Evolutionary conservation across 2,888 invertebrate genomes (phyloP).

Genomic region (Lathronympha strigana): DNA sequence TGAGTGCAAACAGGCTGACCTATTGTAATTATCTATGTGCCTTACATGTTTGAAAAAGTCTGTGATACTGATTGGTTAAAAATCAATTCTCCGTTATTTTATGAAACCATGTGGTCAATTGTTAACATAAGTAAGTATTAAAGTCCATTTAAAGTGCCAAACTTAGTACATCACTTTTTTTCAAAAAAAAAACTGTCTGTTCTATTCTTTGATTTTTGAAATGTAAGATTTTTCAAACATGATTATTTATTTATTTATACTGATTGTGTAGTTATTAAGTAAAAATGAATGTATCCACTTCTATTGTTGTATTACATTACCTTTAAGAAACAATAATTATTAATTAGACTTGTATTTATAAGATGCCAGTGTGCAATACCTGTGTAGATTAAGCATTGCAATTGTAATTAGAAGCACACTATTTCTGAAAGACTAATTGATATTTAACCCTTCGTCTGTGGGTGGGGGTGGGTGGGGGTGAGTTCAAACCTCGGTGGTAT

Average conservation of each 20-base stretch:
- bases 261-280: slow-evolving; percentile 1
- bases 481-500: too few species aligned
- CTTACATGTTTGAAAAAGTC: slow-evolving; percentile 64
- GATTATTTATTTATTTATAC: slow-evolving; percentile 15
- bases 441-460: too few species aligned
- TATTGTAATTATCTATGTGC: slow-evolving; percentile 55
- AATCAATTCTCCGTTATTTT: slow-evolving; percentile 21
- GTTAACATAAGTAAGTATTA: background rate
- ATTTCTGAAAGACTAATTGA: slow-evolving; percentile 28
- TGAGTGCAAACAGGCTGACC: slow-evolving; percentile 21
- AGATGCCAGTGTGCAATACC: slow-evolving; percentile 40
- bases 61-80: slow-evolving; percentile 59
- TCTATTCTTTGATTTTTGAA: background rate
- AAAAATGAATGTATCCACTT: slow-evolving; percentile 18
- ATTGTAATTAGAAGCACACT: slow-evolving; percentile 27
- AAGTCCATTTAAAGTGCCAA: slow-evolving; percentile 37
- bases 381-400: slow-evolving; percentile 25
- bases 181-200: background rate
- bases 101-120: slow-evolving; percentile 16
- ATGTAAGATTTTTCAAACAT: slow-evolving; percentile 25
- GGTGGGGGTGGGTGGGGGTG: too few species aligned
- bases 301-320: slow-evolving; percentile 10
- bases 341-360: slow-evolving; percentile 33
- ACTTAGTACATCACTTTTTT: slow-evolving; percentile 9
- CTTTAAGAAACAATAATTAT: slow-evolving; percentile 21